Evolutionary conservation across 2,113 vertebrate genomes (phyloP).

Genomic region (Cryptotis parvus): DNA sequence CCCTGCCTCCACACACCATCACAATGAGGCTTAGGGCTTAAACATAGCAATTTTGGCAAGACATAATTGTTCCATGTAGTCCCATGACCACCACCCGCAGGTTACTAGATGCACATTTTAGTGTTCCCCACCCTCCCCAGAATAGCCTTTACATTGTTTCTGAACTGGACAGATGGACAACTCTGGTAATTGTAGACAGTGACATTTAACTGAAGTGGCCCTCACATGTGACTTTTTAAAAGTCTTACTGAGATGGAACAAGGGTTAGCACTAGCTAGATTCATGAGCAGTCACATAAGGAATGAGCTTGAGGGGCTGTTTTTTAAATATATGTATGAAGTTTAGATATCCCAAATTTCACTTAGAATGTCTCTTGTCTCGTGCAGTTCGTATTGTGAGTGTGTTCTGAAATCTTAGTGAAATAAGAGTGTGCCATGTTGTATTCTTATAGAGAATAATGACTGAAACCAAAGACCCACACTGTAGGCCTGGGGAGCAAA

Average conservation of each 20-base stretch:
- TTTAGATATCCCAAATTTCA: no score
- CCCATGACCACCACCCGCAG: not conserved
- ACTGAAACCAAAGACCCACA: constrained; percentile 16
- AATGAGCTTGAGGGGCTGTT: not conserved
- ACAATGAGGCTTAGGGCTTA: not conserved
- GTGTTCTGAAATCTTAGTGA: constrained; percentile 41
- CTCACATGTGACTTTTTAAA: constrained; percentile 43
- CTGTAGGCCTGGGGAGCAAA: not conserved
- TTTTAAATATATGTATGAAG: constrained; percentile 62
- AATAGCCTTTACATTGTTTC: not conserved
- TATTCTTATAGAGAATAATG: constrained; percentile 46
- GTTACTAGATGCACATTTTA: not conserved
- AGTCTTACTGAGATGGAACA: not conserved
- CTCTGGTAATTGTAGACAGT: not conserved
- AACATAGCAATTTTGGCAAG: not conserved
- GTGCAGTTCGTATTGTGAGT: not conserved
- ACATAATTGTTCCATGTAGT: no score
- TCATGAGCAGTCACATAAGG: constrained; percentile 51
- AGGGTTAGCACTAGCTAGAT: constrained; percentile 47
- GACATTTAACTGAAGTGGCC: constrained; percentile 56
- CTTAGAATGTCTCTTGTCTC: constrained; percentile 44
- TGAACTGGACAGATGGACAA: constrained; percentile 51
- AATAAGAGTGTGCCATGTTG: not conserved
- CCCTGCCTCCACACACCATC: not conserved
- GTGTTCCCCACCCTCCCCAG: not conserved